Base-by-base conservation (phyloP, 2,113 vertebrate species). In the Misgurnus mizolepis region DNA sequence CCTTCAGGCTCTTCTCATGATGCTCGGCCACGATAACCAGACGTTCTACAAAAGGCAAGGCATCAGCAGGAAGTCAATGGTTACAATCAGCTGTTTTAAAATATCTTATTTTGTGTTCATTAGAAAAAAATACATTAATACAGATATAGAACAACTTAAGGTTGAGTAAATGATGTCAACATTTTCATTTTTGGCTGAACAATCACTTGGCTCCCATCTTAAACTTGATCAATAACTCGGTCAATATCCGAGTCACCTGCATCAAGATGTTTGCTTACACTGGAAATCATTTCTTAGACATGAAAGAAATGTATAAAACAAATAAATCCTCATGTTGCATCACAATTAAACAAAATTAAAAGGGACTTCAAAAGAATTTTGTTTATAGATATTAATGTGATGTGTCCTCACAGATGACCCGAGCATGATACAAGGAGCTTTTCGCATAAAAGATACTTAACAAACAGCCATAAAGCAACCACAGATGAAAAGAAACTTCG, bases 1-100 rank as follows among this genome's bases (percentile, higher is more conserved):
- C 95, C 89, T 94, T 95, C 73, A 99, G 87, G 82, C 92, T 95
- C 80, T 66, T 93, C 77, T 95, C 95, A 90, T 95, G 96, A 86
- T 99, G 97, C 78, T 99, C 98, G 67, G 96, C 95, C 0, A 98
- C 97, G 73, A 98, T 96, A 83, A 98, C 96, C 75, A 99, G 92
- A 27, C 98, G 94, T 85, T 99, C 97, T 98, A 86, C 80, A 88
- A 53, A 65, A 73, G 7, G 78, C 80, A 58, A 15, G 61, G 67
- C 14, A 14, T 18, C 53, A 58, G 27, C 2, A 34, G 3, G 3
- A 34, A 34, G 3, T 34, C 27, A 2, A 34, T 34, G 3, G 27
- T 34, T 34, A 34, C 27, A 34, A 3, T 34, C 27, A 34, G 27
- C 27, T 34, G 27, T 34, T 2, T 34, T 3, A 34, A 34, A 34